Percentiles rank a stretch among this genome's conserved stretches.
These are phyloP conservation scores for Tiliqua scincoides DNA, from an alignment of 2,113 vertebrate species.

Conservation along the genomic window DNA sequence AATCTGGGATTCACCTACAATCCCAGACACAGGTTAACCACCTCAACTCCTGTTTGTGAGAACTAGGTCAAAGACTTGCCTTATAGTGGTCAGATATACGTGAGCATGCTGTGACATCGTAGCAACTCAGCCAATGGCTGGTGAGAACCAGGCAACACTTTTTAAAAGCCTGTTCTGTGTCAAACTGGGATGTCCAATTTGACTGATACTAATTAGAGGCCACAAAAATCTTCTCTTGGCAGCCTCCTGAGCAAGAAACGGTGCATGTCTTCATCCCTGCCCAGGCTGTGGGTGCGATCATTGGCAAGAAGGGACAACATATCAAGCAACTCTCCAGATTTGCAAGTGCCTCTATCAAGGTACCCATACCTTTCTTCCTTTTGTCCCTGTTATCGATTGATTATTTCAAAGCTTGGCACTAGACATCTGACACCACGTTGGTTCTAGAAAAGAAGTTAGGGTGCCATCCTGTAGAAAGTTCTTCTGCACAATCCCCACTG, in stretches of 20 bases:
- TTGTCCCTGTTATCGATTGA: too few species aligned
- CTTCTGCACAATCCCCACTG: not conserved
- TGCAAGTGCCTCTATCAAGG: conserved; percentile 96
- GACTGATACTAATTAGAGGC: accelerated
- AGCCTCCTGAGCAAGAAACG: conserved; percentile 91
- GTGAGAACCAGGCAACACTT: not conserved
- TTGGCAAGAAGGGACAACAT: conserved; percentile 96
- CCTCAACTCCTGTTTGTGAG: not conserved
- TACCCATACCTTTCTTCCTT: conserved; percentile 21
- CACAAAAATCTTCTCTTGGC: accelerated
- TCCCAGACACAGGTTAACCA: not conserved
- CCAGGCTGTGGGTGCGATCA: conserved; percentile 94
- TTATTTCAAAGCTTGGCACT: accelerated
- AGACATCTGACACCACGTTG: not conserved
- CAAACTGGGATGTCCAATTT: not conserved
- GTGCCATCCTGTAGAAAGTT: not conserved
- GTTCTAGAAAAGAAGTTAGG: not conserved
- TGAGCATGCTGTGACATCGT: not conserved
- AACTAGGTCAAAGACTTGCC: not conserved
- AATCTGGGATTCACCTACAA: not conserved
- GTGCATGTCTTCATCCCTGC: conserved; percentile 96
- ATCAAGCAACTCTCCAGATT: conserved; percentile 97
- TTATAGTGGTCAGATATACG: not conserved
- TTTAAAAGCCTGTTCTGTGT: not conserved
- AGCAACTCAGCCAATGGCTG: not conserved